A percentile compares a stretch with the other conserved stretches of the same genome.
These are phyloP conservation scores for Caenorhabditis sinica DNA, from an alignment of 2,888 invertebrate genomes.

Conservation along the genomic window DNA sequence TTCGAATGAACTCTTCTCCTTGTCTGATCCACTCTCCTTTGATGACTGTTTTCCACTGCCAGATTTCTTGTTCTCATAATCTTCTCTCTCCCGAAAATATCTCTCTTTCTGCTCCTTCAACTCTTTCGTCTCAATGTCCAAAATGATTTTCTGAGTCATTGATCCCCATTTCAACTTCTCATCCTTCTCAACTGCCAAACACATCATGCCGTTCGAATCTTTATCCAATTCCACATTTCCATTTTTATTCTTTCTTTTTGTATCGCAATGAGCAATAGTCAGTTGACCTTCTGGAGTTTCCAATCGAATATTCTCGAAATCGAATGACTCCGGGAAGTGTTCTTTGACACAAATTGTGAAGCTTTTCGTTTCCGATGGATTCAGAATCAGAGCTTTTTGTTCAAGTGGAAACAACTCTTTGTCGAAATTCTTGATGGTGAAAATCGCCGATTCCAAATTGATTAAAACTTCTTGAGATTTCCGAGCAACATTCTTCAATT, in stretches of 20 bases:
- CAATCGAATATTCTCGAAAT: constrained; percentile 16
- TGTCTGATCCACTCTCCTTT: constrained; percentile 14
- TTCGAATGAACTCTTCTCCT: constrained; percentile 1
- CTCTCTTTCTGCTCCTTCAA: constrained; percentile 27
- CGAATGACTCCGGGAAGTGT: constrained; percentile 5
- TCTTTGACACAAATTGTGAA: constrained; percentile 18
- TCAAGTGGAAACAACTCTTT: constrained; percentile 5
- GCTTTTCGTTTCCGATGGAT: constrained; percentile 31
- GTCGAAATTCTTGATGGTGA: constrained; percentile 9
- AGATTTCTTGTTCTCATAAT: constrained; percentile 6
- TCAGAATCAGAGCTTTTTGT: constrained; percentile 23
- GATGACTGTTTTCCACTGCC: neutral
- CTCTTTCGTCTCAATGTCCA: neutral
- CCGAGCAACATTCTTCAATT: constrained; percentile 8
- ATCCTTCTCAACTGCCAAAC: constrained; percentile 8
- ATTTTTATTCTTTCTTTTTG: neutral
- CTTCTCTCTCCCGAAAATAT: constrained; percentile 24
- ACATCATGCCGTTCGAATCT: constrained; percentile 13
- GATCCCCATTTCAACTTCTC: constrained; percentile 17
- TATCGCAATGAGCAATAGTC: constrained; percentile 38
- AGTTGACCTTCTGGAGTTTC: constrained; percentile 26
- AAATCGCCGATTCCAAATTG: constrained; percentile 25
- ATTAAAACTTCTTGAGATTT: constrained; percentile 29
- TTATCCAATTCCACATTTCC: constrained; percentile 9
- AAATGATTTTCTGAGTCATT: constrained; percentile 8